These are phyloP conservation scores for Psittacula cyanocephala DNA, from an alignment of 2,113 vertebrate species.

Conservation along the genomic window DNA sequence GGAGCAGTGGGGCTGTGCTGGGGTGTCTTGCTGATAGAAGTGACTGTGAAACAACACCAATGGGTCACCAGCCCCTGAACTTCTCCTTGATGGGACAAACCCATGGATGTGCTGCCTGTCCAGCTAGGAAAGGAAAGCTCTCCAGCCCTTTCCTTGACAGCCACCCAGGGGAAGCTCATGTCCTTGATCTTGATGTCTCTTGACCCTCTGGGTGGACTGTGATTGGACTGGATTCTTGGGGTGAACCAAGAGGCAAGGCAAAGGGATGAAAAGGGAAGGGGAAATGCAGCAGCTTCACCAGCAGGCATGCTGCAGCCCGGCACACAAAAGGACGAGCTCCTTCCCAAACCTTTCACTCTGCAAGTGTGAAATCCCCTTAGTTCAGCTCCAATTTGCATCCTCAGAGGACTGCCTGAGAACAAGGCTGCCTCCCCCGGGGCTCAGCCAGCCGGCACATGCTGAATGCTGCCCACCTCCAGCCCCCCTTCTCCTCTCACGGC, in stretches of 20 bases:
- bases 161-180: neutral
- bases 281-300: neutral
- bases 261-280: neutral
- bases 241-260: neutral
- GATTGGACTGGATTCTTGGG: neutral
- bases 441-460: neutral
- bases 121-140: neutral
- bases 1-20: neutral
- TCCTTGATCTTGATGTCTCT: neutral
- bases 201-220: neutral
- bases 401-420: neutral
- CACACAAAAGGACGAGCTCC: neutral
- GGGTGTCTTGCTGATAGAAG: neutral
- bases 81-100: neutral
- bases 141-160: neutral
- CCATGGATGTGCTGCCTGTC: neutral
- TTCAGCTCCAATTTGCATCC: conserved; percentile 14
- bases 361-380: conserved; percentile 29
- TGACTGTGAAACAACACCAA: neutral
- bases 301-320: neutral
- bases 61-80: neutral
- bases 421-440: neutral
- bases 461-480: neutral
- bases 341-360: neutral
- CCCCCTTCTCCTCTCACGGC: neutral